Conservation (phyloP, 2,797 vertebrate genomes). For the Gobio occitaniae region DNA sequence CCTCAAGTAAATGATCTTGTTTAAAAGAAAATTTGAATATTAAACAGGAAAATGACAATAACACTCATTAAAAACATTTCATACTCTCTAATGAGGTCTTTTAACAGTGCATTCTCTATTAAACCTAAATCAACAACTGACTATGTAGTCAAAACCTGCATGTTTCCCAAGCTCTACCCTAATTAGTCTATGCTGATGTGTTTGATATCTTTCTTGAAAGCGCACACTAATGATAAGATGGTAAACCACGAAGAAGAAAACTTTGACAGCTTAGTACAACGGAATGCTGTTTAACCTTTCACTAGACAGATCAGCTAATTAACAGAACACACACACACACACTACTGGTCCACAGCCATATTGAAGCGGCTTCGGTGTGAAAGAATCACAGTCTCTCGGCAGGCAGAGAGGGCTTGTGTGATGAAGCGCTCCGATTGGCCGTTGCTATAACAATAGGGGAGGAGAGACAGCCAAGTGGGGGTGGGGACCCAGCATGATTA, state of each 20-base stretch:
- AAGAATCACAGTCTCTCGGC: constrained; percentile 68
- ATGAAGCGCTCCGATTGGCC: constrained; percentile 68
- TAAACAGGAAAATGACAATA: not conserved
- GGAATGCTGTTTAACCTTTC: constrained; percentile 19
- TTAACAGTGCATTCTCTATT: constrained; percentile 1
- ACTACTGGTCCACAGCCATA: constrained; percentile 54
- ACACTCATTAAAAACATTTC: not conserved
- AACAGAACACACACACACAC: constrained; percentile 36
- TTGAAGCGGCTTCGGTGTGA: constrained; percentile 63
- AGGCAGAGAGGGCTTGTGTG: constrained; percentile 63
- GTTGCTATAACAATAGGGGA: constrained; percentile 79
- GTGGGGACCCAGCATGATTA: constrained; percentile 74
- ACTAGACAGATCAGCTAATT: constrained; percentile 48
- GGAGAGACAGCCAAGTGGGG: constrained; percentile 66
- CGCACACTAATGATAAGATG: not conserved
- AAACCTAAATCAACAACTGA: not conserved
- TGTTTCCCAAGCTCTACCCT: constrained; percentile 17
- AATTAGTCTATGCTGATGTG: constrained; percentile 25
- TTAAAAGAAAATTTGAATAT: not conserved
- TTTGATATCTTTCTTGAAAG: constrained; percentile 13
- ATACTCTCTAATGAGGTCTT: constrained; percentile 2
- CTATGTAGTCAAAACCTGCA: not conserved
- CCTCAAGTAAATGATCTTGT: not conserved
- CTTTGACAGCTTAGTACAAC: constrained; percentile 24
- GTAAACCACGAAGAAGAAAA: constrained; percentile 21